Evolutionary conservation across 2,113 vertebrate genomes (phyloP).

Genomic region (Centrocercus urophasianus): DNA sequence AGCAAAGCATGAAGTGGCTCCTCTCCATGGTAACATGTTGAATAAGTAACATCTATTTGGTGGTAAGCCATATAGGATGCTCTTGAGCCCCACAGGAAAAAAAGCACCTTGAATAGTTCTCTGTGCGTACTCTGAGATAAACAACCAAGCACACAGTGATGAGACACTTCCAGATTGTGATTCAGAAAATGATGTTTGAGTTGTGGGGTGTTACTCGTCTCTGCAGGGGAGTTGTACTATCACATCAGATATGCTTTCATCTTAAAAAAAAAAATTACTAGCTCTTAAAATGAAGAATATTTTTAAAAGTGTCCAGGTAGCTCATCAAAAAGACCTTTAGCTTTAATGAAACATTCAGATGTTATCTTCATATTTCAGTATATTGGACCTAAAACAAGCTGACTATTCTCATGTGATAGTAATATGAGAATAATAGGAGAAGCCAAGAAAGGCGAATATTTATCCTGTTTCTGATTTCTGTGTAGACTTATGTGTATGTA

Average conservation of each 20-base stretch:
- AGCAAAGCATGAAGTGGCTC: background rate
- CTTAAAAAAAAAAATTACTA: background rate
- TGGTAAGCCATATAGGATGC: background rate
- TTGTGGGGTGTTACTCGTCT: background rate
- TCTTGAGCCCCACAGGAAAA: slow-evolving; percentile 7
- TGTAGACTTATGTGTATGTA: background rate
- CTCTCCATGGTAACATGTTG: slow-evolving; percentile 36
- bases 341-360: background rate
- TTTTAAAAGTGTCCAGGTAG: background rate
- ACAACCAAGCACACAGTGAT: background rate
- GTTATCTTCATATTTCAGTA: background rate
- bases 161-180: background rate
- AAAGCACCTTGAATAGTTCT: background rate
- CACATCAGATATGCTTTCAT: background rate
- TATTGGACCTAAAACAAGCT: background rate
- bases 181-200: background rate
- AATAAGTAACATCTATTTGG: background rate
- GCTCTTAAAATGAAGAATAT: background rate
- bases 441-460: background rate
- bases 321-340: background rate
- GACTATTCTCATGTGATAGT: background rate
- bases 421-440: background rate
- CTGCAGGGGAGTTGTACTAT: background rate
- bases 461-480: background rate
- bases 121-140: background rate